Percentiles rank a stretch among this genome's conserved stretches.
These are phyloP conservation scores for Plagodis dolabraria DNA, from an alignment of 2,888 invertebrate species.

Conservation along the genomic window DNA sequence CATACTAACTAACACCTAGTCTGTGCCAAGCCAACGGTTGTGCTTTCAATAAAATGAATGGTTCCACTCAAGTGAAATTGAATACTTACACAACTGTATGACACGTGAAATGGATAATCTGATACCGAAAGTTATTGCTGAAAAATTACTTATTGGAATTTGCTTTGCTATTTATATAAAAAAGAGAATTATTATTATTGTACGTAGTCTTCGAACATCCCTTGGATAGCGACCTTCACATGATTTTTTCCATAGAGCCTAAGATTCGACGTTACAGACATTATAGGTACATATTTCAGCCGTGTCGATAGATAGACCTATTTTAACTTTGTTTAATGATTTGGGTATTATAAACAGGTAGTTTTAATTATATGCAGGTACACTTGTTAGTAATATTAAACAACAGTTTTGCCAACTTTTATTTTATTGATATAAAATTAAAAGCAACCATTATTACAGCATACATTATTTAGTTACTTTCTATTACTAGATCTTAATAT, in stretches of 20 bases:
- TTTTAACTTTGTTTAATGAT: no score
- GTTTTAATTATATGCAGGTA: no score
- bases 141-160: no score
- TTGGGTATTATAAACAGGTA: no score
- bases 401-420: slow-evolving; percentile 48
- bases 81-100: slow-evolving; percentile 4
- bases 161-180: no score
- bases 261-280: no score
- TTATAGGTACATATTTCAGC: no score
- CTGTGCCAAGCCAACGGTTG: slow-evolving; percentile 8
- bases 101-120: neutral
- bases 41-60: slow-evolving; percentile 32
- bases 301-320: no score
- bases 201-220: no score
- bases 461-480: slow-evolving; percentile 67
- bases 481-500: slow-evolving; percentile 61
- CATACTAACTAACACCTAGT: slow-evolving; percentile 8
- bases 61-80: slow-evolving; percentile 27
- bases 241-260: no score
- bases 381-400: slow-evolving; percentile 21
- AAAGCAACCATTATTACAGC: slow-evolving; percentile 82
- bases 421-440: slow-evolving; percentile 81
- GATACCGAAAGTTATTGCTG: neutral
- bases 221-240: no score
- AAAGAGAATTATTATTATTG: no score